phyloP scores from a whole-genome alignment of 2,113 vertebrate genomes.

The Corydoras maculifer region DNA sequence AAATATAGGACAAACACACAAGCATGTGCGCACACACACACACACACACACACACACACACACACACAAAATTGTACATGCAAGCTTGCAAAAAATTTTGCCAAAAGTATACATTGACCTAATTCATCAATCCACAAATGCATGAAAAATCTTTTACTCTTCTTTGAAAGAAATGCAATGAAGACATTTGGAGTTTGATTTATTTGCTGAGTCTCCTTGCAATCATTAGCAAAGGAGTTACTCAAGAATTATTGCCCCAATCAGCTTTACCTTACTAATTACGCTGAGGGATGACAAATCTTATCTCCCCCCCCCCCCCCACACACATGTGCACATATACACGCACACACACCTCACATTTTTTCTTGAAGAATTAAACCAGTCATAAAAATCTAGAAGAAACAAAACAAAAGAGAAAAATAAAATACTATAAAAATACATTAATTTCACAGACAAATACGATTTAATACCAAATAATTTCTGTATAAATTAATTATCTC shows the following conservation, averaged over 20 bases:
- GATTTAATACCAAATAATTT: no score
- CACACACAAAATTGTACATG: no score
- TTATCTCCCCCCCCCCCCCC: constrained; percentile 39
- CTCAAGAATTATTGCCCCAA: constrained; percentile 52
- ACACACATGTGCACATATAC: background rate
- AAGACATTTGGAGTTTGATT: constrained; percentile 16
- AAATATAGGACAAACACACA: no score
- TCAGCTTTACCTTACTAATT: constrained; percentile 46
- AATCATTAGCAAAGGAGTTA: constrained; percentile 56
- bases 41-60: background rate
- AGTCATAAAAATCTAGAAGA: background rate
- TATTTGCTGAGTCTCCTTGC: constrained; percentile 42
- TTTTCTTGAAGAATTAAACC: background rate
- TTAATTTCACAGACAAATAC: no score
- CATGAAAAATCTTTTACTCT: no score
- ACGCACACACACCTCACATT: no score
- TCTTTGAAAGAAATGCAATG: background rate
- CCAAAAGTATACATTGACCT: no score
- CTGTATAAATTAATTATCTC: no score
- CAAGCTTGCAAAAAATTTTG: no score
- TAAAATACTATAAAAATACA: no score
- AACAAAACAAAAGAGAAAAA: background rate
- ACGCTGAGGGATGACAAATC: constrained; percentile 53
- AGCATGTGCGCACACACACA: background rate
- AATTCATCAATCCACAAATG: no score